Conservation (phyloP, 2,113 vertebrate genomes). For the Reinhardtius hippoglossoides region DNA sequence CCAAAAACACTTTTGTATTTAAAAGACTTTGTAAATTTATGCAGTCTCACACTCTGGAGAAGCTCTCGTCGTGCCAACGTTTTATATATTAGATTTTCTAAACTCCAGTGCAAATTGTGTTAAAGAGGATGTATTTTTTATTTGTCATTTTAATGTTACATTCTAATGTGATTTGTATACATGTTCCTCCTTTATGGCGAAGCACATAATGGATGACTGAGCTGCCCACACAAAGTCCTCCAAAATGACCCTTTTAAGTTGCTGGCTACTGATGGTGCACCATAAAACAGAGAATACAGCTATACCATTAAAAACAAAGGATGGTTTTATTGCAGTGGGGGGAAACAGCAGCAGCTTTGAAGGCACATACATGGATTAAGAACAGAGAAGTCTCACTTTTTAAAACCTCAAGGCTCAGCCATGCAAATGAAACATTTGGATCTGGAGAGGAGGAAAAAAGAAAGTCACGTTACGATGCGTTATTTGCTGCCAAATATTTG, state of each 20-base stretch:
- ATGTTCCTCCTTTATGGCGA: constrained; percentile 32
- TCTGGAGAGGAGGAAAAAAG: constrained; percentile 1
- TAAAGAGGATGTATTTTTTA: constrained; percentile 22
- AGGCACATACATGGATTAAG: constrained; percentile 45
- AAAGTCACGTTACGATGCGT: constrained; percentile 34
- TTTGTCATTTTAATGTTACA: constrained; percentile 24
- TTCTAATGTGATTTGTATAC: constrained; percentile 31
- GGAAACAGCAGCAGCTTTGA: constrained; percentile 54
- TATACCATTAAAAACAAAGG: constrained; percentile 52
- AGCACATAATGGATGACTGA: constrained; percentile 15
- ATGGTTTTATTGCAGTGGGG: constrained; percentile 57
- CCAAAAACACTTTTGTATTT: constrained; percentile 32
- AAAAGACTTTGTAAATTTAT: constrained; percentile 31
- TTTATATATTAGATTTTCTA: constrained; percentile 3
- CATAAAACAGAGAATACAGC: constrained; percentile 57
- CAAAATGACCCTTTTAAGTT: constrained; percentile 39
- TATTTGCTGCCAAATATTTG: constrained; percentile 68
- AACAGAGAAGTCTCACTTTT: constrained; percentile 50
- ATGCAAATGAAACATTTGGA: constrained; percentile 61
- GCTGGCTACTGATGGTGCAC: constrained; percentile 40
- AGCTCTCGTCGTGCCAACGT: not conserved
- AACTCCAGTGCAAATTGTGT: constrained; percentile 20
- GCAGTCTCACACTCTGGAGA: constrained; percentile 19
- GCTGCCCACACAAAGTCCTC: constrained; percentile 24
- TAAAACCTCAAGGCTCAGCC: constrained; percentile 49